Percentiles rank a stretch among this genome's conserved stretches.
Evolutionary conservation across 2,888 invertebrate species (phyloP).

Genomic region (Leucoma salicis): DNA sequence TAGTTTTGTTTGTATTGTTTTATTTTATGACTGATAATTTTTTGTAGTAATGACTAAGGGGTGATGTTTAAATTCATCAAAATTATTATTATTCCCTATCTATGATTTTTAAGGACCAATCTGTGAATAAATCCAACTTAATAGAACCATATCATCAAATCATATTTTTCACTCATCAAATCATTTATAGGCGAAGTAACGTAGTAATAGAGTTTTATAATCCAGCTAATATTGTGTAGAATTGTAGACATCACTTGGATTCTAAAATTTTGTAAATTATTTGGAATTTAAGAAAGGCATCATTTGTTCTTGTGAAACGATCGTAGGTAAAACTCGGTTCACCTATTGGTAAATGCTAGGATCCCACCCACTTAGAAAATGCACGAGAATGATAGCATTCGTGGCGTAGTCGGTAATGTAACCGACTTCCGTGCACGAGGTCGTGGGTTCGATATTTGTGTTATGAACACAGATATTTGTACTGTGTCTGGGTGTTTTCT

Average conservation of each 20-base stretch:
- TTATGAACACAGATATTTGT: too few species aligned
- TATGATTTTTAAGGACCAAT: conserved; percentile 68
- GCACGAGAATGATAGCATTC: too few species aligned
- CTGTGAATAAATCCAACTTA: conserved; percentile 53
- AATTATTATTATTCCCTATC: conserved; percentile 39
- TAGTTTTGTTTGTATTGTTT: too few species aligned
- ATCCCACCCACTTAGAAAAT: too few species aligned
- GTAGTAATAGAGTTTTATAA: conserved; percentile 49
- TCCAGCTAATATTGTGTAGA: conserved; percentile 33
- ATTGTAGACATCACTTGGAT: conserved; percentile 24
- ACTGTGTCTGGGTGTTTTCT: too few species aligned
- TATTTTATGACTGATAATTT: too few species aligned
- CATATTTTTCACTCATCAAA: conserved; percentile 40
- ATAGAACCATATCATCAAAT: conserved; percentile 62
- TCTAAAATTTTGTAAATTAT: conserved; percentile 7
- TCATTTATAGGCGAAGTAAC: conserved; percentile 35
- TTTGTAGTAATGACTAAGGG: conserved; percentile 18
- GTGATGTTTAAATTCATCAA: conserved; percentile 15
- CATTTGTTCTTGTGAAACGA: too few species aligned
- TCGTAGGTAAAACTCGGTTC: too few species aligned
- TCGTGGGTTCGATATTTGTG: too few species aligned
- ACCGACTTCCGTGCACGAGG: too few species aligned
- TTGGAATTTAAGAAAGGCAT: conserved; percentile 12
- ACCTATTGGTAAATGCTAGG: too few species aligned
- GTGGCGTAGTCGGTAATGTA: too few species aligned